Evolutionary conservation across 2,888 invertebrate species (phyloP).

Genomic region (Cabera pusaria): DNA sequence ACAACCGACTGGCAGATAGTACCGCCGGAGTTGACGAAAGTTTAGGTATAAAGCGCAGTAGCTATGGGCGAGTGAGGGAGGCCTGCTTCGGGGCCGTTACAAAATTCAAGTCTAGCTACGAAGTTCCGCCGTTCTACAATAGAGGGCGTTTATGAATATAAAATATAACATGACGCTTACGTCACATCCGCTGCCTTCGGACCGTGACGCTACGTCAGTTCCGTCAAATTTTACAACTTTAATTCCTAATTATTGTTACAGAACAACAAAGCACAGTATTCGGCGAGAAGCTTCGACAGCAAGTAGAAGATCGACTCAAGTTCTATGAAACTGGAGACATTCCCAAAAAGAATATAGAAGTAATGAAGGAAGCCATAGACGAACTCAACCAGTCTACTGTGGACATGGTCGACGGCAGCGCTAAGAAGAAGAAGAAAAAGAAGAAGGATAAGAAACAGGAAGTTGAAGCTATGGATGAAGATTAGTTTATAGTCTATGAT

Average conservation of each 20-base stretch:
- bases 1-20: no score
- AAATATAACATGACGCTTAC: no score
- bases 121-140: no score
- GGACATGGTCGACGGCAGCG: constrained; percentile 49
- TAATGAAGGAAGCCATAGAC: constrained; percentile 93
- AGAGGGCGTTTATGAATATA: no score
- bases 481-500: constrained; percentile 9
- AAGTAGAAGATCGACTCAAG: constrained; percentile 92
- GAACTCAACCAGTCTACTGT: constrained; percentile 51
- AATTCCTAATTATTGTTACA: constrained; percentile 30
- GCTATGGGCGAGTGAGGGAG: no score
- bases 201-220: no score
- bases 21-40: no score
- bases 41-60: no score
- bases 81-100: no score
- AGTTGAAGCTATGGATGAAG: constrained; percentile 13
- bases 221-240: no score
- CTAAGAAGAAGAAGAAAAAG: constrained; percentile 59
- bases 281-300: constrained; percentile 90
- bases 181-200: no score
- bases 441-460: constrained; percentile 22
- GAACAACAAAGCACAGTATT: constrained; percentile 86
- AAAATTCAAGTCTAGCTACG: no score
- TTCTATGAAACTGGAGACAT: constrained; percentile 94
- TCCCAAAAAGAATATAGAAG: constrained; percentile 95